phyloP scores from a whole-genome alignment of 2,113 vertebrate genomes.

The Tichodroma muraria region DNA sequence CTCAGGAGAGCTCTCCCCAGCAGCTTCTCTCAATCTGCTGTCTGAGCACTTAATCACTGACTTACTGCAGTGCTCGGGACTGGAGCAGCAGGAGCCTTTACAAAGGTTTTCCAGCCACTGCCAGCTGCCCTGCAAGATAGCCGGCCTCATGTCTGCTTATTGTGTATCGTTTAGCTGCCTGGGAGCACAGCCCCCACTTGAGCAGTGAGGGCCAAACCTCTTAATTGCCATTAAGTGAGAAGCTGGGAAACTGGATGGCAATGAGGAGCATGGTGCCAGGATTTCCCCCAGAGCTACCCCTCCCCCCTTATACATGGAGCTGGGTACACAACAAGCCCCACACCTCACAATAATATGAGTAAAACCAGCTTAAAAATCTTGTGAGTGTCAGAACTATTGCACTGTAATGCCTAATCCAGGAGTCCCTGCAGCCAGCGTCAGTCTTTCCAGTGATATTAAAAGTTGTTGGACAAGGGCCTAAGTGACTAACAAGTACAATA shows the following conservation, averaged over 20 bases:
- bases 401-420: not conserved
- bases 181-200: not conserved
- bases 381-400: not conserved
- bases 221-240: not conserved
- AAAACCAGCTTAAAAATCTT: not conserved
- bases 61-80: not conserved
- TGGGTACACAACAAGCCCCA: not conserved
- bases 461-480: constrained; percentile 26
- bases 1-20: not conserved
- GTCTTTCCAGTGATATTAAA: constrained; percentile 27
- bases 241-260: not conserved
- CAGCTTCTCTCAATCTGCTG: not conserved
- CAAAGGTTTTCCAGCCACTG: not conserved
- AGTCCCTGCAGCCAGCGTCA: not conserved
- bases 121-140: not conserved
- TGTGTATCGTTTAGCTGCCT: not conserved
- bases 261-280: not conserved
- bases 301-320: not conserved
- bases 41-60: not conserved
- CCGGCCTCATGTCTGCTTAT: not conserved
- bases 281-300: not conserved
- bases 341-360: fast-evolving
- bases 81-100: not conserved
- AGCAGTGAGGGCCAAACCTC: not conserved
- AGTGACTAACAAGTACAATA: constrained; percentile 31